Evolutionary conservation across 2,888 invertebrate genomes (phyloP).

Genomic region (Actias luna): DNA sequence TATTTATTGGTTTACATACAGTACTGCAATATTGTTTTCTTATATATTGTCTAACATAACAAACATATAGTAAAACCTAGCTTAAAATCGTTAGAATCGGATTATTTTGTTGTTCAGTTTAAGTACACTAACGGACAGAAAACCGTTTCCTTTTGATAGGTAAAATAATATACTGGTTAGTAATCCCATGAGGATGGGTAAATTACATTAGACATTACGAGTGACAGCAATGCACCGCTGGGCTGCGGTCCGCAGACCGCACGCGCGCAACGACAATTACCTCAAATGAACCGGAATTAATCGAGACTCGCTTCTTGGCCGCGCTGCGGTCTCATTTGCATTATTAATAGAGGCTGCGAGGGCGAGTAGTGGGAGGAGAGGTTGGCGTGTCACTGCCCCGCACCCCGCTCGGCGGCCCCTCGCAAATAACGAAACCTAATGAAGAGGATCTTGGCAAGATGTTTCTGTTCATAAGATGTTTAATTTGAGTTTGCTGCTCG

Average conservation of each 20-base stretch:
- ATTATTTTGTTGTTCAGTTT: too few species aligned
- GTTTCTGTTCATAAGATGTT: constrained; percentile 80
- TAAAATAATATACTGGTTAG: neutral
- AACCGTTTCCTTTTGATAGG: too few species aligned
- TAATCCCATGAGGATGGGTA: neutral
- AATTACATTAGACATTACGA: constrained; percentile 35
- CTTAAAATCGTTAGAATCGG: too few species aligned
- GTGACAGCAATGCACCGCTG: constrained; percentile 25
- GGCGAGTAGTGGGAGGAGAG: constrained; percentile 36
- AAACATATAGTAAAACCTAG: too few species aligned
- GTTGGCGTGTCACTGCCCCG: constrained; percentile 66
- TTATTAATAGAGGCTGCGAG: constrained; percentile 78
- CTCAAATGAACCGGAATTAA: constrained; percentile 82
- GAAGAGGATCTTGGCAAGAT: constrained; percentile 80
- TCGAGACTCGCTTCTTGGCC: constrained; percentile 80
- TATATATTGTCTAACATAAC: too few species aligned
- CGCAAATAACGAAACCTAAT: constrained; percentile 78
- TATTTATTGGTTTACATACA: too few species aligned
- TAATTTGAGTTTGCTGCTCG: constrained; percentile 78
- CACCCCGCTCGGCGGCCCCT: constrained; percentile 41
- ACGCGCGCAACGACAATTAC: constrained; percentile 77
- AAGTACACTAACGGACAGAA: too few species aligned
- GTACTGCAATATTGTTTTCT: too few species aligned
- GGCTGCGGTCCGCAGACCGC: constrained; percentile 62
- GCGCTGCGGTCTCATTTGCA: constrained; percentile 81